Conservation (phyloP, 2,888 invertebrate genomes). For the Tipula helvola region DNA sequence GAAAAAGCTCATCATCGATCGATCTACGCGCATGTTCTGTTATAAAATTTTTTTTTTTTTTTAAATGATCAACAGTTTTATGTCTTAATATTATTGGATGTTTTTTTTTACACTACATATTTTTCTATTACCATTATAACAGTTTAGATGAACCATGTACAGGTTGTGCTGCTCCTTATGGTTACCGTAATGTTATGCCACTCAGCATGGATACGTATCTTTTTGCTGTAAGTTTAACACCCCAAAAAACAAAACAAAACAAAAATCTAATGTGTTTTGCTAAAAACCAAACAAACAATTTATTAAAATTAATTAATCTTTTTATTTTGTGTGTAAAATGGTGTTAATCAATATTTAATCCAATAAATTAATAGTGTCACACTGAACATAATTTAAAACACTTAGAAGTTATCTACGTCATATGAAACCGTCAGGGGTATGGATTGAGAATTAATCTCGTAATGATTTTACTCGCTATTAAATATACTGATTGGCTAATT, state of each 20-base stretch:
- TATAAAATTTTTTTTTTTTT: not conserved
- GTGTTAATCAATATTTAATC: not conserved
- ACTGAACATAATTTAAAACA: not conserved
- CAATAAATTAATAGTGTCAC: not conserved
- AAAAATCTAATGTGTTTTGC: not conserved
- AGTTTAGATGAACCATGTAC: slow-evolving; percentile 59
- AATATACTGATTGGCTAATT: not conserved
- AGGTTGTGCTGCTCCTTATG: slow-evolving; percentile 89
- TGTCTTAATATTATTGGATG: not conserved
- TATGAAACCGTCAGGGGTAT: not conserved
- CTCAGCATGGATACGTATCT: slow-evolving; percentile 68
- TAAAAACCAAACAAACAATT: not conserved
- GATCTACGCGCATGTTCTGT: not conserved
- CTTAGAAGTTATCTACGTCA: not conserved
- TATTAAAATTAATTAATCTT: not conserved
- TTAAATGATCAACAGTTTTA: not conserved
- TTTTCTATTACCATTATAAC: slow-evolving; percentile 13
- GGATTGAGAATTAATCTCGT: not conserved
- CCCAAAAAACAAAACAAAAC: not conserved
- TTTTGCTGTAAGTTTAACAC: slow-evolving; percentile 63
- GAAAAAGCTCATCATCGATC: not conserved
- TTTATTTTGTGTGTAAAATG: not conserved
- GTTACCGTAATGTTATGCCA: slow-evolving; percentile 87
- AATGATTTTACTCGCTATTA: not conserved
- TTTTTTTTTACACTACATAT: not conserved